Conservation (phyloP, 2,797 vertebrate species). For the Serranus cabrilla region DNA sequence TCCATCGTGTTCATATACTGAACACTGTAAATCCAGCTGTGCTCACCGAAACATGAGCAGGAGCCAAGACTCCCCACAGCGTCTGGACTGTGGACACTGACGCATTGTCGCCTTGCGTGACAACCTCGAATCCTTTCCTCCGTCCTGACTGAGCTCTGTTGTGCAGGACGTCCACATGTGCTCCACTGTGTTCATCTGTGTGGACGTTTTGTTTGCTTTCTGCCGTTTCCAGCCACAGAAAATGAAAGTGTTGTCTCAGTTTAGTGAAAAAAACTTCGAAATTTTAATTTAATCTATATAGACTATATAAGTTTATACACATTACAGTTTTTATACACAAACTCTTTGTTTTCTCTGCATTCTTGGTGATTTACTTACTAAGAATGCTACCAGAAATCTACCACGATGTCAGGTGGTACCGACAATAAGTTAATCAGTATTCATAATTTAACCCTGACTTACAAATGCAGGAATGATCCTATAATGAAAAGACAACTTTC, state of each 20-base stretch:
- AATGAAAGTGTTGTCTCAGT: background rate
- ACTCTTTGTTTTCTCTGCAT: background rate
- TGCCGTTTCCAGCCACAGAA: slow-evolving; percentile 9
- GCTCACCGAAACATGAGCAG: slow-evolving; percentile 40
- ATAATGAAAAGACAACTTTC: too few relatives aligned
- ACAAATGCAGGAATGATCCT: too few relatives aligned
- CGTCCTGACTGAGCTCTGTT: slow-evolving; percentile 66
- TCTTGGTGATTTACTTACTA: background rate
- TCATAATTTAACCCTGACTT: too few relatives aligned
- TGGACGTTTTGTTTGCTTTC: slow-evolving; percentile 51
- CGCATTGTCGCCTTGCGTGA: slow-evolving; percentile 65
- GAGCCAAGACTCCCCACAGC: slow-evolving; percentile 51
- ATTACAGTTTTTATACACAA: background rate
- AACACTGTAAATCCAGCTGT: slow-evolving; percentile 64
- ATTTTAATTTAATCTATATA: background rate
- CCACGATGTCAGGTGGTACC: too few relatives aligned
- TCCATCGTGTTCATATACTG: slow-evolving; percentile 24
- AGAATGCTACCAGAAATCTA: too few relatives aligned
- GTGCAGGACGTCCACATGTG: slow-evolving; percentile 39
- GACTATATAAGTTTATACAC: background rate
- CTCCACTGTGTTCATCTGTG: slow-evolving; percentile 52
- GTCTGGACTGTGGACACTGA: slow-evolving; percentile 66
- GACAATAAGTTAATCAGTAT: too few relatives aligned
- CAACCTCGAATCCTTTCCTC: slow-evolving; percentile 48
- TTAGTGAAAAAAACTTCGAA: background rate